Conservation (phyloP, 2,113 vertebrate genomes). For the Platichthys stellatus region DNA sequence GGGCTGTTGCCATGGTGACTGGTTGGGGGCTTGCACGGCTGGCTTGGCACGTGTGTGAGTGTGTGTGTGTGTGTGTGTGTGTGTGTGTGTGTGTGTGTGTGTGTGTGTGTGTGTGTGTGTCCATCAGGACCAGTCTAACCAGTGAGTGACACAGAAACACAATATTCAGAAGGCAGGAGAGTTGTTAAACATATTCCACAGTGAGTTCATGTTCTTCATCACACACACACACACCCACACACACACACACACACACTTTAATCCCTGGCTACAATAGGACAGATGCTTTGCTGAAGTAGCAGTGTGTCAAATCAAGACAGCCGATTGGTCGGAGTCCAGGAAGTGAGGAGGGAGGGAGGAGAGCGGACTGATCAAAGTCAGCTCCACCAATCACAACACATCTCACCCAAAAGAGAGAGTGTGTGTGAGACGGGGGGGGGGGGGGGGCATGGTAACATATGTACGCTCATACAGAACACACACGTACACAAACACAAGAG, state of each 20-base stretch:
- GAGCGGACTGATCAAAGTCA: no score
- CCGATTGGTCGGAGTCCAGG: constrained; percentile 18
- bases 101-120: no score
- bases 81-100: neutral
- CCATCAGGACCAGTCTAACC: no score
- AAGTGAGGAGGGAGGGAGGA: neutral
- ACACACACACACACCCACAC: constrained; percentile 10
- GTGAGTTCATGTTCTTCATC: no score
- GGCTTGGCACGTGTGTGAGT: constrained; percentile 5
- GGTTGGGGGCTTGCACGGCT: constrained; percentile 11
- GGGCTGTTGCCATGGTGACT: constrained; percentile 57
- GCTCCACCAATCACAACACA: no score
- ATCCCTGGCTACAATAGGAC: constrained; percentile 45
- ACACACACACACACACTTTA: constrained; percentile 20
- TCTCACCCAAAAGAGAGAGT: neutral
- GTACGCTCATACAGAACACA: neutral
- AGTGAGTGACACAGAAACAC: no score
- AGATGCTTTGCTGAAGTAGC: constrained; percentile 39
- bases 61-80: neutral
- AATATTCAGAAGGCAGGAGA: no score
- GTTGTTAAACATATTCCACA: no score
- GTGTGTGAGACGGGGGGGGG: neutral
- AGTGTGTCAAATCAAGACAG: neutral
- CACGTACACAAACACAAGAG: neutral
- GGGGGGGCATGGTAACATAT: neutral